Base-by-base conservation (phyloP, 2,113 vertebrate species). In the Lanius ludovicianus region DNA sequence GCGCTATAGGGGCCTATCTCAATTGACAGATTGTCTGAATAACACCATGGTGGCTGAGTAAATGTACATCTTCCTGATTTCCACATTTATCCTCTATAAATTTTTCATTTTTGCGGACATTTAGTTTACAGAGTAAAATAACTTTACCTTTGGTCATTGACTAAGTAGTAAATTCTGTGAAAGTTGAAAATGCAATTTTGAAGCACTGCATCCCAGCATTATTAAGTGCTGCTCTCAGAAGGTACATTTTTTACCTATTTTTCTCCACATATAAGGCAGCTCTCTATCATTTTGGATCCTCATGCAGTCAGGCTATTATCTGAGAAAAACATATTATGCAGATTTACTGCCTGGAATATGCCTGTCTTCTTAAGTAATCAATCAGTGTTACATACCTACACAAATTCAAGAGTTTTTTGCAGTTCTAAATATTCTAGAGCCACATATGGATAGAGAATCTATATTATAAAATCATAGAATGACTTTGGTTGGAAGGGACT, bases 221-320 rank as follows among this genome's bases (percentile, higher is more conserved):
- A 35, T 92, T 88, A 87, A 64, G 33, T 70, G 19, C 31, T 73
- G 24, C 42, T 82, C 74, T 92, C 55, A 55, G 53, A 92, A 93
- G 57, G 12, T 79, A 23, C 13, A 84, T 95, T 95, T 98, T 97
- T 94, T 90, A 65, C 6, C 8, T 89, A 27, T 94, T 91, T 94
- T 97, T 92, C 63, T 79, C 22, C 23, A 17, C 11, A 20, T 82
- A 69, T 42, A 57, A 83, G 60, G 59, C 37, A 85, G 41, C 16
- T 89, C 52, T 94, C 60, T 52, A 89, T 74, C n/a, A 83, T 35
- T 96, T 90, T 89, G 73, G 44, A 74, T 94, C 20, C 49, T 90
- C 11, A 2, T 59, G 30, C 78, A 83, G 35, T 89, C 28, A n/a
- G 41, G 87, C 55, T 89, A 2, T 84, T 91, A 57, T 84, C 52